phyloP scores from a whole-genome alignment of 2,888 invertebrate genomes.

The Tricholauxania praeusta region DNA sequence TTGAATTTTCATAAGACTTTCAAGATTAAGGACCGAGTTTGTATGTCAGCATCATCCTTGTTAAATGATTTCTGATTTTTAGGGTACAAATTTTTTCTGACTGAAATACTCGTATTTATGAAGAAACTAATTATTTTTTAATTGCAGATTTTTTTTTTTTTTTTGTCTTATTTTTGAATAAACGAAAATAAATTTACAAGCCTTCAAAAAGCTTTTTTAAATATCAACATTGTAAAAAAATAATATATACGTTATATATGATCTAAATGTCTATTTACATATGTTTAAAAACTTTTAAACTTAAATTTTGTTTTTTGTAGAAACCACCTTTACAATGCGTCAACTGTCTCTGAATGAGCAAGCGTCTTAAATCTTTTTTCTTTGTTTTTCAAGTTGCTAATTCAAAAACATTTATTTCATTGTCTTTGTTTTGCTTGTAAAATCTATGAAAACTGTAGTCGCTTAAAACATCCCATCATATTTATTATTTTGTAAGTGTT shows the following conservation, averaged over 20 bases:
- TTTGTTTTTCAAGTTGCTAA: slow-evolving; percentile 31
- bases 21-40: too few species aligned
- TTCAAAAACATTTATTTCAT: slow-evolving; percentile 26
- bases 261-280: neutral
- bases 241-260: too few species aligned
- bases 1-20: too few species aligned
- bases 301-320: slow-evolving; percentile 48
- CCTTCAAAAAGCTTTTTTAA: slow-evolving; percentile 18
- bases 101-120: too few species aligned
- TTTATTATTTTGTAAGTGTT: slow-evolving; percentile 29
- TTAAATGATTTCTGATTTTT: too few species aligned
- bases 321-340: slow-evolving; percentile 66
- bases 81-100: too few species aligned
- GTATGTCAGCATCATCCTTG: too few species aligned
- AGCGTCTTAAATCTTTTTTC: slow-evolving; percentile 33
- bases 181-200: slow-evolving; percentile 8
- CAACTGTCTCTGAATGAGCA: slow-evolving; percentile 65
- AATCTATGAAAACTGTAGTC: slow-evolving; percentile 25
- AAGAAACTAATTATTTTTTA: too few species aligned
- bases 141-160: too few species aligned
- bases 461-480: neutral
- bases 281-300: slow-evolving; percentile 25
- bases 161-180: neutral
- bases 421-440: slow-evolving; percentile 36
- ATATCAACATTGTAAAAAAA: neutral